Evolutionary conservation across 23 tunicate genomes (phyloP).

Genomic region (Aplidium turbinatum): DNA sequence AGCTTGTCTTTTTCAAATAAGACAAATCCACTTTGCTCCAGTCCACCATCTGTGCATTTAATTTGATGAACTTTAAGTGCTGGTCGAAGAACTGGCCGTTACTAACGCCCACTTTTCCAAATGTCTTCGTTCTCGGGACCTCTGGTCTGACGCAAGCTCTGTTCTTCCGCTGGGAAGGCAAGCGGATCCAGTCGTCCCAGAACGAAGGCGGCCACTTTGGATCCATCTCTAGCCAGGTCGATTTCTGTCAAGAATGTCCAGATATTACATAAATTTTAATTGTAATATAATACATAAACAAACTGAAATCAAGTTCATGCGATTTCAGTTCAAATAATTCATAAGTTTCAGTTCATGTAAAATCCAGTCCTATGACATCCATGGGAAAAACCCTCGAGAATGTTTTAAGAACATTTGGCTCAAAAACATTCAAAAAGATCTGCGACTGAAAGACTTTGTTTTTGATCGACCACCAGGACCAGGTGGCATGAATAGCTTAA

Average conservation of each 20-base stretch:
- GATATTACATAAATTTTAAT: too few relatives aligned
- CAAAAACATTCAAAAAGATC: too few relatives aligned
- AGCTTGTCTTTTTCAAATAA: slow-evolving; percentile 52
- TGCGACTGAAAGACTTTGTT: too few relatives aligned
- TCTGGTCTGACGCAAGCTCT: slow-evolving; percentile 94
- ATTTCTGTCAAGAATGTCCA: slow-evolving; percentile 38
- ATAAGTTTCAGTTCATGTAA: too few relatives aligned
- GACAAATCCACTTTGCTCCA: slow-evolving; percentile 59
- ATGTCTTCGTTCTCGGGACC: slow-evolving; percentile 87
- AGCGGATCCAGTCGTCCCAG: slow-evolving; percentile 99
- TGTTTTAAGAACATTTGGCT: too few relatives aligned
- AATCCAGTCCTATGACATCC: too few relatives aligned
- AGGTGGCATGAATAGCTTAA: too few relatives aligned
- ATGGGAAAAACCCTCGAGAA: too few relatives aligned
- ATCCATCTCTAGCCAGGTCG: slow-evolving; percentile 60
- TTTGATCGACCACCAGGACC: too few relatives aligned
- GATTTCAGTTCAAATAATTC: too few relatives aligned
- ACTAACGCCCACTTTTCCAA: slow-evolving; percentile 89
- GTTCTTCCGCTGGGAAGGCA: slow-evolving; percentile 66
- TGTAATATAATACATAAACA: too few relatives aligned
- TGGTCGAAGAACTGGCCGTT: slow-evolving; percentile 94
- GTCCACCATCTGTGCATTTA: slow-evolving; percentile 49
- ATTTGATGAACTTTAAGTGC: slow-evolving; percentile 72
- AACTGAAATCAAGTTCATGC: too few relatives aligned
- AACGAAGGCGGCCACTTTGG: slow-evolving; percentile 89